Percentiles rank a stretch among this genome's conserved stretches.
Conservation (phyloP, 2,888 invertebrate species). For the Cephus spinipes region DNA sequence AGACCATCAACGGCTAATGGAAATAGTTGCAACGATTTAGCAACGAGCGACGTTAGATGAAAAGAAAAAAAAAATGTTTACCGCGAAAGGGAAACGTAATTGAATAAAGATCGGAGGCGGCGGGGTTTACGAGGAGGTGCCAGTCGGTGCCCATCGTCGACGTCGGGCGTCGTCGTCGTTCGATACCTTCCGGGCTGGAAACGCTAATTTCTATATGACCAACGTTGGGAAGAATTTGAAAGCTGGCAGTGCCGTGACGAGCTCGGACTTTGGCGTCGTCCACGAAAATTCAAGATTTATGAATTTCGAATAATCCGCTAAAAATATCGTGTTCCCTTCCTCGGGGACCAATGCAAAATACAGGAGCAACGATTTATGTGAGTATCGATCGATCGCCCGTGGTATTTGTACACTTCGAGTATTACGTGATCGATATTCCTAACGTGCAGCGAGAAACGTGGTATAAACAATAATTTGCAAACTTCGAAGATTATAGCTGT, state of each 20-base stretch:
- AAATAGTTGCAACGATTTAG: background rate
- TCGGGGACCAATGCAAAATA: background rate
- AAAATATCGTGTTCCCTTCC: background rate
- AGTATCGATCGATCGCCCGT: background rate
- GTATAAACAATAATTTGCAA: background rate
- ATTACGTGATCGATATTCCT: background rate
- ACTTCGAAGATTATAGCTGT: background rate
- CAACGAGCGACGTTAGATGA: background rate
- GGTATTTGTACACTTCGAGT: background rate
- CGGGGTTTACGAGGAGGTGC: slow-evolving; percentile 27
- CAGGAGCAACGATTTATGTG: background rate
- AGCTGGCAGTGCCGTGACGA: slow-evolving; percentile 38
- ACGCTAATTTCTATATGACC: background rate
- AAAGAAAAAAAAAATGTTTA: background rate
- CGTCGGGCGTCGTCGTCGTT: slow-evolving; percentile 25
- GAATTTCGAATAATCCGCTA: background rate
- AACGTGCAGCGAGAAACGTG: background rate
- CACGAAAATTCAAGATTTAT: background rate
- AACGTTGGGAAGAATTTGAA: background rate
- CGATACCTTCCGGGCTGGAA: background rate
- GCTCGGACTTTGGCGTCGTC: background rate
- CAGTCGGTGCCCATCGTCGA: slow-evolving; percentile 31
- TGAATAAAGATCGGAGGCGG: background rate
- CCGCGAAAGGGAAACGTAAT: slow-evolving; percentile 7
- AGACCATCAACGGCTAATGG: background rate